A percentile compares a stretch with the other conserved stretches of the same genome.
Evolutionary conservation across 2,888 invertebrate genomes (phyloP).

Genomic region (Drosophila kambysellisi): DNA sequence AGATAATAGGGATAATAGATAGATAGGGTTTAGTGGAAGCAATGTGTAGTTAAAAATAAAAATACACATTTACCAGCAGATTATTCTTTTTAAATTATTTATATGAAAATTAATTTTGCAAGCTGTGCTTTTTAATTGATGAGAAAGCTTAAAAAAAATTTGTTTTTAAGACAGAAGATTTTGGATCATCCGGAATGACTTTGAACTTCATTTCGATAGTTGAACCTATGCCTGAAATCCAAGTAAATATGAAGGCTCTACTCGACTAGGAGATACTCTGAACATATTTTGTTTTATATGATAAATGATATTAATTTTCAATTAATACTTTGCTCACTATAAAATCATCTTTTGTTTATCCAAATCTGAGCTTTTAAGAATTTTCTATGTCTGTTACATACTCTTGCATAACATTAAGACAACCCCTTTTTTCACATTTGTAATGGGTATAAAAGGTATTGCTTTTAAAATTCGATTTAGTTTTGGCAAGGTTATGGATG

Average conservation of each 20-base stretch:
- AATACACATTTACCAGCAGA: not conserved
- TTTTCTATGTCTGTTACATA: not conserved
- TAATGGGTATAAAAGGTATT: not conserved
- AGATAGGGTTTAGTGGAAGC: not conserved
- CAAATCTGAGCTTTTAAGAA: not conserved
- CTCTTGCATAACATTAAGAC: not conserved
- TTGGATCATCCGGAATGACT: not conserved
- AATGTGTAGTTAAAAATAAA: not conserved
- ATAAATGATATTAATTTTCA: not conserved
- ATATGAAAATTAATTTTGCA: not conserved
- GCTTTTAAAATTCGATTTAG: not conserved
- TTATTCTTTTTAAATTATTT: not conserved
- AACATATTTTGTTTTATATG: not conserved
- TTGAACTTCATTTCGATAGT: not conserved
- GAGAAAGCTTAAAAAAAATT: not conserved
- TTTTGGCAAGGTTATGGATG: slow-evolving; percentile 4
- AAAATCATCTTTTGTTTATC: not conserved
- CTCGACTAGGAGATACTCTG: not conserved
- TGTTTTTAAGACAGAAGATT: not conserved
- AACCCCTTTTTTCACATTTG: not conserved
- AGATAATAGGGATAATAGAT: too few species aligned
- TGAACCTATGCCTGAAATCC: not conserved
- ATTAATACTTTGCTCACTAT: not conserved
- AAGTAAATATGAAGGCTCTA: not conserved
- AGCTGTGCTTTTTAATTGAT: not conserved